Percentiles rank a stretch among this genome's conserved stretches.
These are phyloP conservation scores for Linnaemya tessellans DNA, from an alignment of 2,888 invertebrate species.

Conservation along the genomic window DNA sequence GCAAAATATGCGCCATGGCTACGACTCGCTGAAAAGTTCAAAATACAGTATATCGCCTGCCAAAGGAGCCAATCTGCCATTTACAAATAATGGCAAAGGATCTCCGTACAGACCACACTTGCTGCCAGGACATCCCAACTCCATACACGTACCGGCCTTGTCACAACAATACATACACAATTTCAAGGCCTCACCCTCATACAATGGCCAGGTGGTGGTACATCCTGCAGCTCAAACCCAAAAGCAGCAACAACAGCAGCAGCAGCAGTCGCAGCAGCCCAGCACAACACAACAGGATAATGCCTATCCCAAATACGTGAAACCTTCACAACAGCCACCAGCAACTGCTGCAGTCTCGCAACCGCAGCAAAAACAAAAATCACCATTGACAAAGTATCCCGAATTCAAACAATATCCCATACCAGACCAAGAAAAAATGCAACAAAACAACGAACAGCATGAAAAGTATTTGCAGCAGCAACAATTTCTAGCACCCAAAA, in stretches of 20 bases:
- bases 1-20: constrained; percentile 66
- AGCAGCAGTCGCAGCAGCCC: constrained; percentile 54
- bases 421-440: constrained; percentile 67
- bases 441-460: constrained; percentile 66
- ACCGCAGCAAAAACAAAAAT: constrained; percentile 26
- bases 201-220: constrained; percentile 78
- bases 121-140: constrained; percentile 66
- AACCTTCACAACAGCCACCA: constrained; percentile 53
- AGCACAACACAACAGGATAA: constrained; percentile 50
- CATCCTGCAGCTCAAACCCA: constrained; percentile 70
- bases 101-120: constrained; percentile 63
- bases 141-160: constrained; percentile 57
- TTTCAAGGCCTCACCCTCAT: constrained; percentile 80
- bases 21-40: constrained; percentile 74
- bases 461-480: constrained; percentile 71
- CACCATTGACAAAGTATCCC: constrained; percentile 28
- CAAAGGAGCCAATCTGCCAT: constrained; percentile 76
- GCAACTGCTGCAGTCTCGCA: constrained; percentile 13
- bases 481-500: constrained; percentile 63
- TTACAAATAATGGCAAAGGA: constrained; percentile 75
- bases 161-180: constrained; percentile 76
- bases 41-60: constrained; percentile 74
- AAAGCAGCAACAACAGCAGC: constrained; percentile 54
- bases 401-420: constrained; percentile 68
- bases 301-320: constrained; percentile 54